A percentile compares a stretch with the other conserved stretches of the same genome.
Conservation (phyloP, 2,888 invertebrate species). For the Latrodectus elegans region DNA sequence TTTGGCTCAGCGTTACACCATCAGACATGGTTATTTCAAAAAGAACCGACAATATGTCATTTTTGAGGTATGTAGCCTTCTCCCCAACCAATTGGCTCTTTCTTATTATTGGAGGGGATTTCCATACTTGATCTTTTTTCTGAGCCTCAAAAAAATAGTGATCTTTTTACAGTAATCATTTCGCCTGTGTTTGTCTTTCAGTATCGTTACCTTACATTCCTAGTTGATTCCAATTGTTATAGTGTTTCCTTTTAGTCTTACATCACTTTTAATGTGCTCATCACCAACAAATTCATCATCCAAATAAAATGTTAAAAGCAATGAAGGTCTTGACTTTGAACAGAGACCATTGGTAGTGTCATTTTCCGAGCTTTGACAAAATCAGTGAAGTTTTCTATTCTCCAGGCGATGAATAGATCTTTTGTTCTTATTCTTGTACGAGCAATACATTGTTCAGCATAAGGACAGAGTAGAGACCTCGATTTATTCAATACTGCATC, state of each 20-base stretch:
- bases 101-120: neutral
- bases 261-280: neutral
- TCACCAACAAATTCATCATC: neutral
- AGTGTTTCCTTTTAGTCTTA: neutral
- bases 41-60: neutral
- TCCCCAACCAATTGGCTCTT: neutral
- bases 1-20: neutral
- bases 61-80: neutral
- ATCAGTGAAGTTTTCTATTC: neutral
- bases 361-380: neutral
- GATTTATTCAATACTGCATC: neutral
- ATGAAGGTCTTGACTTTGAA: neutral
- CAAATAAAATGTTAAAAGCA: neutral
- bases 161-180: neutral
- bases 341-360: neutral
- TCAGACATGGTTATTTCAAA: neutral
- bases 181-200: neutral
- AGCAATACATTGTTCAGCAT: neutral
- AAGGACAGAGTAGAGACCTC: neutral
- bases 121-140: neutral
- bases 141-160: neutral
- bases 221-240: neutral
- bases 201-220: neutral
- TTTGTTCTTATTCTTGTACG: neutral
- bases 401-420: neutral